Evolutionary conservation across 2,797 vertebrate species (phyloP).

Genomic region (Morus bassanus): DNA sequence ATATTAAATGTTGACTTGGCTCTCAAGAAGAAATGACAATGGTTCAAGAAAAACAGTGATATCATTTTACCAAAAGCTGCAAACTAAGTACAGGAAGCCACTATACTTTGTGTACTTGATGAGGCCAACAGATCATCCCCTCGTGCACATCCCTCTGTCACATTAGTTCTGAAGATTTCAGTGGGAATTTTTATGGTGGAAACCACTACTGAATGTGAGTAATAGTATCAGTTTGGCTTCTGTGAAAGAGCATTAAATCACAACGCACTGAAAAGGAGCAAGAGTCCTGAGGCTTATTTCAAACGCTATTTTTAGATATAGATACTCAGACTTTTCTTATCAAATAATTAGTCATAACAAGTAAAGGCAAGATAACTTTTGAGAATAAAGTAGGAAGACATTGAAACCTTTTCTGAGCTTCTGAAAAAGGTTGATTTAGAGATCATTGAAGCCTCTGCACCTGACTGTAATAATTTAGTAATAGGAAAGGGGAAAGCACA

Average conservation of each 20-base stretch:
- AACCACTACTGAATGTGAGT: neutral
- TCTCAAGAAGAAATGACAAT: neutral
- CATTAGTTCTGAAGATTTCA: neutral
- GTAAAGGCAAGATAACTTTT: constrained; percentile 11
- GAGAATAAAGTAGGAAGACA: constrained; percentile 29
- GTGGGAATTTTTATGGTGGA: neutral
- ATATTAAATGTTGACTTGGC: neutral
- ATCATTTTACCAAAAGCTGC: neutral
- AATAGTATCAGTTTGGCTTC: constrained; percentile 23
- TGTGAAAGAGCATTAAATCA: constrained; percentile 47
- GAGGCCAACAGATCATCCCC: neutral
- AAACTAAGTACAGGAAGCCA: neutral
- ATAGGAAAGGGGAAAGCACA: neutral
- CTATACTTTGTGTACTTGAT: neutral
- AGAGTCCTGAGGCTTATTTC: constrained; percentile 18
- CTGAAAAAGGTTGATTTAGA: neutral
- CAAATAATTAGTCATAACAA: constrained; percentile 38
- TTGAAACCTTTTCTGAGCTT: constrained; percentile 20
- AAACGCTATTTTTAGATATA: constrained; percentile 30
- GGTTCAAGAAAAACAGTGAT: neutral
- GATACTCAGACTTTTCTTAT: constrained; percentile 22
- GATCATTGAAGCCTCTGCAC: constrained; percentile 7
- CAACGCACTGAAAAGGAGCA: neutral
- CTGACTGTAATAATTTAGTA: neutral
- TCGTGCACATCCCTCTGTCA: neutral